A percentile compares a stretch with the other conserved stretches of the same genome.
phyloP scores from a whole-genome alignment of 2,113 vertebrate species.

The Albula goreensis region DNA sequence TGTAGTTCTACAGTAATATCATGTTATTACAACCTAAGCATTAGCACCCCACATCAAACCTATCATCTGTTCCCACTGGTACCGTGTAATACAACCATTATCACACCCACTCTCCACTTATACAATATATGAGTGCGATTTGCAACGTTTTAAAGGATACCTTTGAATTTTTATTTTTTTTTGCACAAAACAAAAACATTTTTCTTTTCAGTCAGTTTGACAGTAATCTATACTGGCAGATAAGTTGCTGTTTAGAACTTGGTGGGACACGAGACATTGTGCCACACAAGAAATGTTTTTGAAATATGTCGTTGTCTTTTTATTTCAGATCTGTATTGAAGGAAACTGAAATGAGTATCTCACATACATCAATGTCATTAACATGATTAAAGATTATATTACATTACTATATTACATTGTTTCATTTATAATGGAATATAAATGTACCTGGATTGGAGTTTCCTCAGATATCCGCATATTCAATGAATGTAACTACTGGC shows the following conservation, averaged over 20 bases:
- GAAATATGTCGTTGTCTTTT: not conserved
- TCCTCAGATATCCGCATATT: not conserved
- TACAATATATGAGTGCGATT: not conserved
- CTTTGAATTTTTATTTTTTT: not conserved
- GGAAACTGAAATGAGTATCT: not conserved
- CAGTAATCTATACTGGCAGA: not conserved
- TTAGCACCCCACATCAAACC: not conserved
- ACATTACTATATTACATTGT: not conserved
- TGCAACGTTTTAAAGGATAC: not conserved
- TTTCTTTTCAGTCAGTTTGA: not conserved
- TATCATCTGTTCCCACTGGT: not conserved
- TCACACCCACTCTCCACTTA: not conserved
- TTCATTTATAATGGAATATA: not conserved
- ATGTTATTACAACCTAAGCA: not conserved
- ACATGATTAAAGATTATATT: not conserved
- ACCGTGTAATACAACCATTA: not conserved
- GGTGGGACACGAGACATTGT: no score
- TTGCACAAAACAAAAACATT: not conserved
- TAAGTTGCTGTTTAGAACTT: not conserved
- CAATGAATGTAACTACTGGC: not conserved
- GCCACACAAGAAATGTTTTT: not conserved
- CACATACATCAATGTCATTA: not conserved
- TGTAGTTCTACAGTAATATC: not conserved
- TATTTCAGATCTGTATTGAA: not conserved
- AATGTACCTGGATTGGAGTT: not conserved